A percentile compares a stretch with the other conserved stretches of the same genome.
phyloP scores from a whole-genome alignment of 2,113 vertebrate species.

The Mus spicilegus region DNA sequence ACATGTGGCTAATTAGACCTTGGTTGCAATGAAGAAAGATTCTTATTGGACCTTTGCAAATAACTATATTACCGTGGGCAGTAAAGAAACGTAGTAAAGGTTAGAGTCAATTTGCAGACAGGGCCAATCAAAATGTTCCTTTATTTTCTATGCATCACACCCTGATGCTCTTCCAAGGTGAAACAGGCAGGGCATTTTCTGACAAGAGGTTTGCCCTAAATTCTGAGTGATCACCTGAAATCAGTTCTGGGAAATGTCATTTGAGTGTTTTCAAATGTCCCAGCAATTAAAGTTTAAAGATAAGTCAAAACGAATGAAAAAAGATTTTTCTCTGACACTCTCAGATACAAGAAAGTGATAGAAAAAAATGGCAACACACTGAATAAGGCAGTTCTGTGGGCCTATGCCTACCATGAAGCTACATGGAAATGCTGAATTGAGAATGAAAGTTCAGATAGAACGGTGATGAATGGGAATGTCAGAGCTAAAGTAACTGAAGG shows the following conservation, averaged over 20 bases:
- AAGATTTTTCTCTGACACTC: not conserved
- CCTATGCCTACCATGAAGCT: not conserved
- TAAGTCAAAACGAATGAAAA: slow-evolving; percentile 13
- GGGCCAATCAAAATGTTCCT: not conserved
- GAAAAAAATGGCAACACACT: not conserved
- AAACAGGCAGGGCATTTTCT: not conserved
- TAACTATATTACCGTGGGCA: not conserved
- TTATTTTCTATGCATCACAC: slow-evolving; percentile 32
- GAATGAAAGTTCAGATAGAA: not conserved
- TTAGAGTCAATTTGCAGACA: not conserved
- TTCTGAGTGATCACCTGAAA: slow-evolving; percentile 21
- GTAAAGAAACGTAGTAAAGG: not conserved
- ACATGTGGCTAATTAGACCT: not conserved
- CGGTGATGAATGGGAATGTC: not conserved
- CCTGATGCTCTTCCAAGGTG: not conserved
- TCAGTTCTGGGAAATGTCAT: not conserved
- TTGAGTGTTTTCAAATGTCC: not conserved
- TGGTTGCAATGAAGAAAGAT: not conserved
- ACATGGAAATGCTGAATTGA: not conserved
- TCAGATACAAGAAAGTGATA: not conserved
- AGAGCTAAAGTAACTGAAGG: not conserved
- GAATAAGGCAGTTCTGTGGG: not conserved
- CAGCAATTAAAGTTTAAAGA: not conserved
- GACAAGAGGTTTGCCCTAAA: not conserved
- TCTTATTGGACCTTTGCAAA: not conserved